Base-by-base conservation (phyloP, 1,140 invertebrate species). In the Anoplophora glabripennis region DNA sequence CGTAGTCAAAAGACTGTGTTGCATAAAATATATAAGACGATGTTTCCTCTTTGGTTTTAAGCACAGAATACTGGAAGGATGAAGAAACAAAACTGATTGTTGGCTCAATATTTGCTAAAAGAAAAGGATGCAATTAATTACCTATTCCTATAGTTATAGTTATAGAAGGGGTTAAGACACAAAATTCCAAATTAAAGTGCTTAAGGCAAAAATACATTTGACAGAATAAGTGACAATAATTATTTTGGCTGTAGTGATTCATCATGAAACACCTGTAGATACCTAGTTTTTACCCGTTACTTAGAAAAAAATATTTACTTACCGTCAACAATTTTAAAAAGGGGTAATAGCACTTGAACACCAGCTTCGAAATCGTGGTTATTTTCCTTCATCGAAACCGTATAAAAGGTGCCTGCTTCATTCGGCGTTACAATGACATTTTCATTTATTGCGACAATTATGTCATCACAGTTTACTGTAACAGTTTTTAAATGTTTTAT, bases 1-100 rank as follows among this genome's bases (percentile, higher is more conserved):
- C 59, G 17, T 62, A 62, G 21, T 62, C 59, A 10, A 62, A 56
- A 44, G 38, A 53, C 4, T 62, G 53, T 1, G 37, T 21, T 3
- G 53, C 28, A 41, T 52, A 62, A 34, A 62, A 62, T 17, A 42
- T 17, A 48, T 11, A 57, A 36, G 17, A 18, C n/a, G 15, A 4
- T 4, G 11, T 7, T 4, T 47, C 21, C 11, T 47, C 14, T 48
- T 0, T 14, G 14, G 9, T 7, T 48, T 21, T 8, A 8, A 14
- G 3, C 14, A 17, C 8, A n/a, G 14, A 48, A 17, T 33, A n/a
- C 9, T 48, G 14, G 46, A 14, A 17, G 46, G 14, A 14, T 48
- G 18, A n/a, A 17, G 33, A 28, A n/a, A 48, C n/a, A 17, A 48
- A 48, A 8, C 18, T 2, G 4, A 21, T 3, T 18, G 7, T 34